Evolutionary conservation across 1,140 invertebrate genomes (phyloP).

Genomic region (Lordiphosa stackelbergi): DNA sequence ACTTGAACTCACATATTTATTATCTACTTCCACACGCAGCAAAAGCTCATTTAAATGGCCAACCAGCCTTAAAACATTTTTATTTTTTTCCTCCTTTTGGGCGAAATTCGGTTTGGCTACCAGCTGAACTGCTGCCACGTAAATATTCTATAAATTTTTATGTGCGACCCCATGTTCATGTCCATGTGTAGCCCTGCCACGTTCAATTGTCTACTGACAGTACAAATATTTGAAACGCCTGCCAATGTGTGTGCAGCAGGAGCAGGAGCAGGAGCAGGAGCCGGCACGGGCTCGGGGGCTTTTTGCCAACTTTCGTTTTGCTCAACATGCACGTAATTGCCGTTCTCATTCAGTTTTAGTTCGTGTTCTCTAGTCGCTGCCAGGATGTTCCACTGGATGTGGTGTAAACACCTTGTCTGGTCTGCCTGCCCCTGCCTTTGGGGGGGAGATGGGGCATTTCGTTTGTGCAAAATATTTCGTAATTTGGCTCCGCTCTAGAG

Average conservation of each 20-base stretch:
- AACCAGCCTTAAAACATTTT: too few species aligned
- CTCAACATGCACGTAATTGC: constrained; percentile 43
- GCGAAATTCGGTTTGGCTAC: too few species aligned
- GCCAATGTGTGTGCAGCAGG: constrained; percentile 17
- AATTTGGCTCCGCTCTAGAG: constrained; percentile 34
- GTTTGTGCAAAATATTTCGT: constrained; percentile 49
- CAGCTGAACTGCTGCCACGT: constrained; percentile 40
- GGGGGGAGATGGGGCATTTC: constrained; percentile 26
- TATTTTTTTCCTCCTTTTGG: too few species aligned
- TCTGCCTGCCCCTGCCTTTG: constrained; percentile 32
- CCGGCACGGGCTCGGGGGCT: background rate
- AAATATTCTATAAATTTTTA: constrained; percentile 58
- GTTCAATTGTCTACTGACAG: constrained; percentile 48
- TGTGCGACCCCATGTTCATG: constrained; percentile 18
- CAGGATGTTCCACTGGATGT: constrained; percentile 11
- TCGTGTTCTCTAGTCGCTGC: constrained; percentile 12
- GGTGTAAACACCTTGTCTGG: constrained; percentile 48
- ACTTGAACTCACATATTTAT: too few species aligned
- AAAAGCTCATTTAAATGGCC: too few species aligned
- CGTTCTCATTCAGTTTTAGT: constrained; percentile 36
- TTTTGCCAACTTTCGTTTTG: constrained; percentile 47
- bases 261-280: constrained; percentile 8
- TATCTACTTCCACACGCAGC: too few species aligned
- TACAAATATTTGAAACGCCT: constrained; percentile 46
- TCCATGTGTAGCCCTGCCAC: constrained; percentile 14